Base-by-base conservation (phyloP, 2,113 vertebrate genomes). In the Lasiurus cinereus region DNA sequence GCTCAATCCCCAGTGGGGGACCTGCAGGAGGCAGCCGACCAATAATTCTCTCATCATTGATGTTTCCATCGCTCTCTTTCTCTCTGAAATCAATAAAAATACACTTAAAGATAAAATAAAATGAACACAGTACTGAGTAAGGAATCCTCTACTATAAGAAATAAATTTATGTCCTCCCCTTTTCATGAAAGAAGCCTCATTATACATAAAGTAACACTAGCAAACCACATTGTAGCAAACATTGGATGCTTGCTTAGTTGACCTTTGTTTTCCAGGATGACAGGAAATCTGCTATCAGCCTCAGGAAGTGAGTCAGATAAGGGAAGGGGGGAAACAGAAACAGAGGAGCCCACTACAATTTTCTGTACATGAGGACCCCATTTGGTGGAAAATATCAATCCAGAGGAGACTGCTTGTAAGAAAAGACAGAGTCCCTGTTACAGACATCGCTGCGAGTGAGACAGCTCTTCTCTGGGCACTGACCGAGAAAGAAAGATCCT, bases 261-360 rank as follows among this genome's bases (percentile, higher is more conserved):
- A 97, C 88, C 90, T 97, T 96, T 97, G 95, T 90, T 97, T 97
- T 94, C 93, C 64, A 86, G 69, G 56, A 84, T 62, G 77, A 91
- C 36, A 91, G 69, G 93, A 96, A 94, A 94, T 80, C 56, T 93
- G 66, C 43, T 50, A 36, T 94, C 93, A 86, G 82, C 83, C 67
- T 93, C 67, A 64, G 92, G 90, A 94, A 91, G 54, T 88, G 89
- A 95, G 50, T 96, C 72, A 94, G 78, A 74, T 72, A 76, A 93
- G 93, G 18, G 31, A 90, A 92, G 14, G n/a, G 12, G 22, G 14
- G 13, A 56, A 73, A 91, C 0, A 33, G 8, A 7, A 59, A 72
- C 0, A 36, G 22, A 96, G 91, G 97, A 72, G 27, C 78, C 74
- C 43, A 70, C 3, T 70, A 48, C 76, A 50, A 77, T 70, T 74